phyloP scores from a whole-genome alignment of 2,797 vertebrate genomes.

The Phrynocephalus forsythii region DNA sequence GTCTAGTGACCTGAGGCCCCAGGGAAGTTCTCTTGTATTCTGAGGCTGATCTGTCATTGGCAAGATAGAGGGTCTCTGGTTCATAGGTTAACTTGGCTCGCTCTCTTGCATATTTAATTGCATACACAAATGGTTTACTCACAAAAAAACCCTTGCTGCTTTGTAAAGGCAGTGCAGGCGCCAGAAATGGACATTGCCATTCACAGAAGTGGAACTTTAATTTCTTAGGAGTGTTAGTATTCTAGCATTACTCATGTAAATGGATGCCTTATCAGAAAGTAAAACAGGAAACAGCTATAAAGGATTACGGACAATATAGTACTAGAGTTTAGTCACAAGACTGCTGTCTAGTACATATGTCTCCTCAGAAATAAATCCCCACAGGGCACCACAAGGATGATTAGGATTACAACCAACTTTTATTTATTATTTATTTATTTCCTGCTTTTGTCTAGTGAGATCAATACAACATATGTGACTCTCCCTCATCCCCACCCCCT shows the following conservation, averaged over 20 bases:
- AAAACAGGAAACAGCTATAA: not conserved
- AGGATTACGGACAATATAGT: not conserved
- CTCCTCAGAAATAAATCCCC: not conserved
- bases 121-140: constrained; percentile 2
- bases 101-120: not conserved
- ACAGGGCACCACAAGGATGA: not conserved
- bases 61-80: not conserved
- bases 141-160: not conserved
- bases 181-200: not conserved
- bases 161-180: too few species aligned
- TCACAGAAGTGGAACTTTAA: not conserved
- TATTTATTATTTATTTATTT: too few species aligned
- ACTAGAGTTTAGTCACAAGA: not conserved
- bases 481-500: too few species aligned
- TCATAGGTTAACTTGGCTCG: not conserved
- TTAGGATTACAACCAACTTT: too few species aligned
- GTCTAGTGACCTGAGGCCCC: not conserved
- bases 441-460: too few species aligned
- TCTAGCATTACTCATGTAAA: not conserved
- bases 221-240: not conserved
- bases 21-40: not conserved
- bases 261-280: too few species aligned
- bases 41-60: not conserved
- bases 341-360: not conserved
- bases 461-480: too few species aligned